Evolutionary conservation across 2,113 vertebrate genomes (phyloP).

Genomic region (Marmota monax): DNA sequence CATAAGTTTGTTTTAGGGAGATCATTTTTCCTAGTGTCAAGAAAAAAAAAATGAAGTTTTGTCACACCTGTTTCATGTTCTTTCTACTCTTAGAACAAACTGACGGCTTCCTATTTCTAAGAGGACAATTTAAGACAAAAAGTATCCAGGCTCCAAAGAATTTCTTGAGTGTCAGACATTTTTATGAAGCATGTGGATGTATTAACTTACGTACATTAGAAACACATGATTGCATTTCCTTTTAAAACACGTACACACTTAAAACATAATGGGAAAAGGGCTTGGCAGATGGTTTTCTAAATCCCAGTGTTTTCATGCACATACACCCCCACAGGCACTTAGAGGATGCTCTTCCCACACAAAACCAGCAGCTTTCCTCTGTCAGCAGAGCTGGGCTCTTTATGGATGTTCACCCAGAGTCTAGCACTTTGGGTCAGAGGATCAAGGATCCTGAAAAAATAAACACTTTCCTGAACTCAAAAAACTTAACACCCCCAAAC

Average conservation of each 20-base stretch:
- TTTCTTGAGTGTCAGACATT: neutral
- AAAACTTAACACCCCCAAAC: too few relatives aligned
- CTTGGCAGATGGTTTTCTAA: constrained; percentile 34
- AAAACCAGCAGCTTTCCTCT: neutral
- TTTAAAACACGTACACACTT: constrained; percentile 36
- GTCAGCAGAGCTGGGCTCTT: neutral
- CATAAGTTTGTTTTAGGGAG: neutral
- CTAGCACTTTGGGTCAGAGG: neutral
- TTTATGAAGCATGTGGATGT: neutral
- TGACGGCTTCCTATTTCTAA: neutral
- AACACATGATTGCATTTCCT: constrained; percentile 16
- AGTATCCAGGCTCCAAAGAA: neutral
- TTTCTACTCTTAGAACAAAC: neutral
- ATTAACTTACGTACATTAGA: neutral
- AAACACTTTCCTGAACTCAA: neutral
- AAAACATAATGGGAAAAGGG: constrained; percentile 32
- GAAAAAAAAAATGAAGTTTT: neutral
- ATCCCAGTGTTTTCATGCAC: neutral
- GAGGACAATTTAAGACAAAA: neutral
- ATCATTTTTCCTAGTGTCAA: neutral
- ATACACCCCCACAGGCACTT: neutral
- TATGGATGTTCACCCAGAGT: too few relatives aligned
- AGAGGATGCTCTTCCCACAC: neutral
- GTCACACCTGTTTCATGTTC: neutral
- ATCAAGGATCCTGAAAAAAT: neutral